A percentile compares a stretch with the other conserved stretches of the same genome.
These are phyloP conservation scores for Drosophila barbarae DNA, from an alignment of 2,888 invertebrate species.

Conservation along the genomic window DNA sequence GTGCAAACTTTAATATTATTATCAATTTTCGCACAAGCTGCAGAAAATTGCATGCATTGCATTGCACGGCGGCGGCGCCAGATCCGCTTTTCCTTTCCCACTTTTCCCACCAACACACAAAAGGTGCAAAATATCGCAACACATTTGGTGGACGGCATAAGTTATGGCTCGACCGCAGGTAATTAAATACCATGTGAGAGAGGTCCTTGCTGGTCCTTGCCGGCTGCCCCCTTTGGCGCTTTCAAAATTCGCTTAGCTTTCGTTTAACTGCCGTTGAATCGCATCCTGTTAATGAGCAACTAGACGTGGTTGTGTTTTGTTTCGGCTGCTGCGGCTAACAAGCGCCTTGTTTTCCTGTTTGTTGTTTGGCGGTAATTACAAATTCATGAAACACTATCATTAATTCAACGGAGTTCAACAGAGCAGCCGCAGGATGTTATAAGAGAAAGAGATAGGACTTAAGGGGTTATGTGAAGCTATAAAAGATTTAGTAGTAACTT, in stretches of 20 bases:
- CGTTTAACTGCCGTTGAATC: slow-evolving; percentile 41
- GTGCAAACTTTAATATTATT: slow-evolving; percentile 48
- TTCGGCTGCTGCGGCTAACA: slow-evolving; percentile 38
- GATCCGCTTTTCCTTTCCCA: slow-evolving; percentile 9
- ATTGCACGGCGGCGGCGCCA: slow-evolving; percentile 21
- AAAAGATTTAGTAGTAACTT: not conserved
- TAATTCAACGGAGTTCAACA: slow-evolving; percentile 19
- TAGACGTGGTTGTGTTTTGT: slow-evolving; percentile 25
- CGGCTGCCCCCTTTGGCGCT: slow-evolving; percentile 13
- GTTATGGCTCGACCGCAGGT: slow-evolving; percentile 50
- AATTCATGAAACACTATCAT: slow-evolving; percentile 41
- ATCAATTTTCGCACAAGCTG: slow-evolving; percentile 50
- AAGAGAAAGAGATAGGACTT: not conserved
- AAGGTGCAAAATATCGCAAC: slow-evolving; percentile 46
- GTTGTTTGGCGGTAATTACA: slow-evolving; percentile 38
- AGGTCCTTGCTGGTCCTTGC: slow-evolving; percentile 4
- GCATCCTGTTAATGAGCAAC: slow-evolving; percentile 42
- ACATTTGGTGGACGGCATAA: slow-evolving; percentile 51
- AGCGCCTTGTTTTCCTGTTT: slow-evolving; percentile 22
- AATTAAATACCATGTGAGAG: slow-evolving; percentile 44
- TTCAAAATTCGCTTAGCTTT: slow-evolving; percentile 44
- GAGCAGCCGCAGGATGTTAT: not conserved
- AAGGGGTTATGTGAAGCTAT: not conserved
- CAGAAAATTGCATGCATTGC: slow-evolving; percentile 49
- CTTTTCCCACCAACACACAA: slow-evolving; percentile 5